Conservation (phyloP, 2,888 invertebrate species). For the Priocnemis perturbator region DNA sequence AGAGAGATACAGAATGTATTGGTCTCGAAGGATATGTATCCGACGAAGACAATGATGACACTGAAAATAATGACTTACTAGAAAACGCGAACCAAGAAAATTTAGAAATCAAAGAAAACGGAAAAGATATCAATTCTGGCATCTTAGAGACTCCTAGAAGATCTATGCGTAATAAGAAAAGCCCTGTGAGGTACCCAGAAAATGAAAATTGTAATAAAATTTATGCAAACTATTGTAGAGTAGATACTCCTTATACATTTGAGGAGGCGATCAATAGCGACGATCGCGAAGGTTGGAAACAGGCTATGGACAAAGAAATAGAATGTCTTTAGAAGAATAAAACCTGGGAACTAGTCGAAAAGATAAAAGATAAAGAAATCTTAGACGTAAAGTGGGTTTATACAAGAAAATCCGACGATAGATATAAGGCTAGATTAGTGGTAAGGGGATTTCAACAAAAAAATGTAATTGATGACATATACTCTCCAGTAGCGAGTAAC, state of each 20-base stretch:
- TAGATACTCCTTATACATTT: slow-evolving; percentile 18
- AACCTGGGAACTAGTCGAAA: slow-evolving; percentile 24
- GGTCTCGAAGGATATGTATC: slow-evolving; percentile 8
- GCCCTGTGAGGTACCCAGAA: too few species aligned
- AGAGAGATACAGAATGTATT: slow-evolving; percentile 16
- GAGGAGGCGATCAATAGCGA: slow-evolving; percentile 18
- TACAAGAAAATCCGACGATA: slow-evolving; percentile 22
- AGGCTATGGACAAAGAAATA: slow-evolving; percentile 31
- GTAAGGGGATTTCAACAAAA: slow-evolving; percentile 33
- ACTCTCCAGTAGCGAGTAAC: slow-evolving; percentile 19
- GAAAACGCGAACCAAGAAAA: background rate
- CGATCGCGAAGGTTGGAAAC: slow-evolving; percentile 21
- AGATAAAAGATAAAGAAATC: slow-evolving; percentile 6
- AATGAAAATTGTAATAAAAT: slow-evolving; percentile 7
- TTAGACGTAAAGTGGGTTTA: slow-evolving; percentile 35
- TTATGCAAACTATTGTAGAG: slow-evolving; percentile 13
- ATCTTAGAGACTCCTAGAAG: too few species aligned
- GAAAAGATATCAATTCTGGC: background rate
- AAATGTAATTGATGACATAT: slow-evolving; percentile 22
- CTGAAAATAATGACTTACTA: background rate
- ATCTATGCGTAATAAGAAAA: too few species aligned
- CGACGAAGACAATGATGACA: background rate
- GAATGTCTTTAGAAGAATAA: slow-evolving; percentile 24
- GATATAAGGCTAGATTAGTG: slow-evolving; percentile 28
- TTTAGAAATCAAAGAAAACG: background rate